These are phyloP conservation scores for Anhinga rufa DNA, from an alignment of 2,113 vertebrate species.

Conservation along the genomic window DNA sequence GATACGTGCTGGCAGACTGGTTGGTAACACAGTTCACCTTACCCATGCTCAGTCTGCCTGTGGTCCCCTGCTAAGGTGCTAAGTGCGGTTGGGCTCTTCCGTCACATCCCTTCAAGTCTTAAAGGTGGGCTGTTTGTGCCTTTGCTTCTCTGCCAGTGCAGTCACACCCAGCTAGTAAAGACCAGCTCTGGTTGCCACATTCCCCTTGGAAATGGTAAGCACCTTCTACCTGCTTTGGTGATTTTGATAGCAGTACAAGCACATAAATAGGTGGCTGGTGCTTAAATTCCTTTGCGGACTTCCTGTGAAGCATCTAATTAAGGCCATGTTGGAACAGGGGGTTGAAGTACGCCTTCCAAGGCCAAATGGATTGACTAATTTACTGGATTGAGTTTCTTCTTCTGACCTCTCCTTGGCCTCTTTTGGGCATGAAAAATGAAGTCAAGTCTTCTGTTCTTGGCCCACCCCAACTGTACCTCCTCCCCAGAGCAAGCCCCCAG, in stretches of 20 bases:
- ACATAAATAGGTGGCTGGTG: neutral
- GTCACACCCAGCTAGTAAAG: neutral
- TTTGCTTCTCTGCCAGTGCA: neutral
- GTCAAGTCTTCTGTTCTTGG: neutral
- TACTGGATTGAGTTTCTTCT: neutral
- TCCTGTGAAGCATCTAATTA: neutral
- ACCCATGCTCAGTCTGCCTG: accelerated
- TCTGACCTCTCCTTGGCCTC: neutral
- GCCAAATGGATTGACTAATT: neutral
- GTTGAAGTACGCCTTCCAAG: neutral
- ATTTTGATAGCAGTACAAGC: neutral
- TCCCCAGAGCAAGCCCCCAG: neutral
- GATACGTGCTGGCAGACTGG: neutral
- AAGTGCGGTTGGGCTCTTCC: neutral
- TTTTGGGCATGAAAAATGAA: neutral
- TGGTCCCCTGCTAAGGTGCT: neutral
- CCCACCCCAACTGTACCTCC: neutral
- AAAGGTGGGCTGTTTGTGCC: neutral
- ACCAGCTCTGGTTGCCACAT: neutral
- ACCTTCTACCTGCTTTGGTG: neutral
- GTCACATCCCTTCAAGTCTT: neutral
- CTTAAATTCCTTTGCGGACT: neutral
- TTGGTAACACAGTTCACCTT: neutral
- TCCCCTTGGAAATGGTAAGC: too few relatives aligned
- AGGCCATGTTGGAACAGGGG: neutral